Evolutionary conservation across 2,888 invertebrate species (phyloP), one percentile per base, ranked within the genome.

Genomic region (Mythimna ferrago): DNA sequence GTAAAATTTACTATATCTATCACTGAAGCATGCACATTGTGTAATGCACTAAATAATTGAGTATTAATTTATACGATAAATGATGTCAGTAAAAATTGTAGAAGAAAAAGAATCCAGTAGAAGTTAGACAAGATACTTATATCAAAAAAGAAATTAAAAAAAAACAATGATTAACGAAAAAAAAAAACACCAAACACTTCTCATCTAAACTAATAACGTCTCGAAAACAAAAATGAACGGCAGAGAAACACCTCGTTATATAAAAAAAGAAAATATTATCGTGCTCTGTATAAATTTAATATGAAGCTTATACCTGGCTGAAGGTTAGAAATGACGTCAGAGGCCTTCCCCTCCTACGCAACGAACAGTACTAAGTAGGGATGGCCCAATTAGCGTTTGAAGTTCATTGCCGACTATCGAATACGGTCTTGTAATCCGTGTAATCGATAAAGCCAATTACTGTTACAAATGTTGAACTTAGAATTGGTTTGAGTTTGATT

Each of bases 321-420:
- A 86, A 89, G 89, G 89, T 87, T 87, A 72, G 60, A 70, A 21
- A 84, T 90, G 90, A 90, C 89, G 90, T 90, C 88, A 90, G 76
- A 21, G 41, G 69, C 74, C 76, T 73, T 72, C 78, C 73, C 83
- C 78, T 64, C 84, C 80, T 66, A 79, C 84, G 74, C 73, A 80
- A 75, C 67, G 77, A 79, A 78, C 79, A 81, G 76, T 79, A 78
- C 77, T 76, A 72, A 71, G 80, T 82, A 80, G 76, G 80, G 76
- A 84, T 86, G 77, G 61, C 82, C 74, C 82, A 84, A 86, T 86
- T 86, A 86, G 71, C 75, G 66, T 82, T 83, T 83, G 78, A 83
- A 84, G 76, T 83, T 83, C 81, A 83, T 83, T 84, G 71, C 67
- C 78, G 76, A 78, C 69, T 78, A 84, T 78, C 74, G 71, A 85